Conservation (phyloP, 2,113 vertebrate genomes). For the Chunga burmeisteri region DNA sequence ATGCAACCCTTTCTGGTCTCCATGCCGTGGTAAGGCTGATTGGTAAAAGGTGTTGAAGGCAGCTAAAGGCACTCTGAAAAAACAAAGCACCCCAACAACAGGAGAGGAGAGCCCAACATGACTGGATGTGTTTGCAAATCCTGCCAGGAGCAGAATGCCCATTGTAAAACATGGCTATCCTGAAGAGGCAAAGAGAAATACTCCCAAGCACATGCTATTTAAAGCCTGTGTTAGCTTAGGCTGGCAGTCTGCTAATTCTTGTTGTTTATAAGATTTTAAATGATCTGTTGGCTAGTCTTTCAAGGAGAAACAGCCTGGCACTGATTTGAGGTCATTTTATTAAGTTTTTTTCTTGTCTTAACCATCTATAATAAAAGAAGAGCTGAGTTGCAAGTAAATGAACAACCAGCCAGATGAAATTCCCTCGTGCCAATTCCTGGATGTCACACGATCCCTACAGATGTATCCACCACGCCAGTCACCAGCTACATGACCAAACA, state of each 20-base stretch:
- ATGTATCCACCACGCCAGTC: neutral
- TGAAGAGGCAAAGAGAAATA: neutral
- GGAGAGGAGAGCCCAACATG: rapidly evolving
- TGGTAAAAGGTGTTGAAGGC: neutral
- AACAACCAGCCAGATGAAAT: neutral
- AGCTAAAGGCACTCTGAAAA: neutral
- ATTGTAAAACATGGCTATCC: neutral
- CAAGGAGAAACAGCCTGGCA: neutral
- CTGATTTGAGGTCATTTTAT: neutral
- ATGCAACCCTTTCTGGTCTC: neutral
- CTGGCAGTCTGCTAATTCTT: neutral
- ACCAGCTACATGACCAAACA: neutral
- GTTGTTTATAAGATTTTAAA: neutral
- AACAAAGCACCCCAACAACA: neutral
- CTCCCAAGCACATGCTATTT: neutral
- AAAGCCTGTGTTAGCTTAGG: neutral
- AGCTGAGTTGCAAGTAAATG: neutral
- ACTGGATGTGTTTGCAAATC: neutral
- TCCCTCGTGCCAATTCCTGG: neutral
- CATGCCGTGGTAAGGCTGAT: neutral
- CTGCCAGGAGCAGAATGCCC: neutral
- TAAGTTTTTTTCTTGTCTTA: neutral
- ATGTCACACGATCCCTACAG: neutral
- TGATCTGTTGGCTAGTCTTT: neutral
- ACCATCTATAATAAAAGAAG: neutral